A percentile compares a stretch with the other conserved stretches of the same genome.
These are phyloP conservation scores for Eristalinus aeneus DNA, from an alignment of 2,888 invertebrate genomes.

Conservation along the genomic window DNA sequence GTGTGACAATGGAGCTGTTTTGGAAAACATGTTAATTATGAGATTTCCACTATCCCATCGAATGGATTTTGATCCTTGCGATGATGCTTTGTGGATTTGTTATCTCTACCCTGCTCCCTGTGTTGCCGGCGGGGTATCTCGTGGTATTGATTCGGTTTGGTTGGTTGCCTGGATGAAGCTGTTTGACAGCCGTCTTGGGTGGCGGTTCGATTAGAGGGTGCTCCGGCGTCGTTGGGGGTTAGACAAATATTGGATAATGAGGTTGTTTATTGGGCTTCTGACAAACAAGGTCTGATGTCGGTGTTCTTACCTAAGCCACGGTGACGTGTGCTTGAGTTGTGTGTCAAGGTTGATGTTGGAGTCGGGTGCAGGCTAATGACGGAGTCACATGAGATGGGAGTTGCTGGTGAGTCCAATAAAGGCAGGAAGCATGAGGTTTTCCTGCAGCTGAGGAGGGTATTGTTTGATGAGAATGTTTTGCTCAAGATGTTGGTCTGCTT, in stretches of 20 bases:
- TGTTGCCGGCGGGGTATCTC: conserved; percentile 17
- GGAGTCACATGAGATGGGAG: background rate
- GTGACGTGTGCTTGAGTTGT: background rate
- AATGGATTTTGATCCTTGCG: conserved; percentile 54
- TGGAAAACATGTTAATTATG: conserved; percentile 64
- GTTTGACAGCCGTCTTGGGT: conserved; percentile 51
- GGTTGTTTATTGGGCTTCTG: background rate
- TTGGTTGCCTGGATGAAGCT: conserved; percentile 16
- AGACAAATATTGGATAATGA: background rate
- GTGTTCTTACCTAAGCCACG: background rate
- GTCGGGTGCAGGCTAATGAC: background rate
- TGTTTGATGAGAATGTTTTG: too few species aligned
- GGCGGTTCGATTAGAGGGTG: conserved; percentile 23
- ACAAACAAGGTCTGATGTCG: background rate
- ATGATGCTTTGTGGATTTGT: conserved; percentile 49
- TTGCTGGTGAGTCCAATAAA: too few species aligned
- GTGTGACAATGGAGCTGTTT: conserved; percentile 34
- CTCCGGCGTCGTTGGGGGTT: background rate
- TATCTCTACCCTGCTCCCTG: background rate
- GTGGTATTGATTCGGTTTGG: conserved; percentile 38
- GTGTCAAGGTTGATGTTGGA: background rate
- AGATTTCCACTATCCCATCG: conserved; percentile 43
- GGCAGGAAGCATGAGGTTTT: too few species aligned
- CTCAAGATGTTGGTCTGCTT: too few species aligned
- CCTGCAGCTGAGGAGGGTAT: too few species aligned